phyloP scores from a whole-genome alignment of 2,113 vertebrate species.

The Muntiacus muntjak region DNA sequence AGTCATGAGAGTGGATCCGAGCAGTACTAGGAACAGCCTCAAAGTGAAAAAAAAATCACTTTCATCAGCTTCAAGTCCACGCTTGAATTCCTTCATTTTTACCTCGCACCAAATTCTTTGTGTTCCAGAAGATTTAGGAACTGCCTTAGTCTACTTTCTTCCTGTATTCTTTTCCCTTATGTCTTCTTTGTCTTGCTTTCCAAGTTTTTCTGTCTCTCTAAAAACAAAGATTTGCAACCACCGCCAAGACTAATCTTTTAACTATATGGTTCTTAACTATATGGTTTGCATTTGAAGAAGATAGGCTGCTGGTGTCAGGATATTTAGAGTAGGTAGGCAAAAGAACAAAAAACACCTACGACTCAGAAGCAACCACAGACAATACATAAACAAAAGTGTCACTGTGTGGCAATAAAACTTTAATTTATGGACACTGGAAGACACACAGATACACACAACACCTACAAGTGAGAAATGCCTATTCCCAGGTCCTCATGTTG shows the following conservation, averaged over 20 bases:
- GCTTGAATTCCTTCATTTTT: slow-evolving; percentile 45
- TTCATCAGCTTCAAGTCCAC: slow-evolving; percentile 62
- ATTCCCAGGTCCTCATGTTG: background rate
- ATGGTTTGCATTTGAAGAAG: background rate
- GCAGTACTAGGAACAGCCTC: slow-evolving; percentile 47
- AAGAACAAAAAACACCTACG: background rate
- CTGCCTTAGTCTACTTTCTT: background rate
- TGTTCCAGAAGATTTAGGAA: background rate
- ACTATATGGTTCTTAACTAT: background rate
- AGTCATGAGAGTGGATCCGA: slow-evolving; percentile 61
- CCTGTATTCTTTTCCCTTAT: background rate
- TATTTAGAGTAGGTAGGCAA: background rate
- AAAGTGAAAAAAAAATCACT: slow-evolving; percentile 59
- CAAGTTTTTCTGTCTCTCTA: slow-evolving; percentile 8
- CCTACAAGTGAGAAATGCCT: background rate
- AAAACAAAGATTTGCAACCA: background rate
- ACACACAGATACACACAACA: background rate
- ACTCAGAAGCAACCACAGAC: background rate
- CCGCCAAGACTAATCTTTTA: background rate
- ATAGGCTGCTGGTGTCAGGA: background rate
- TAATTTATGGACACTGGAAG: background rate
- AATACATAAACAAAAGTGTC: background rate
- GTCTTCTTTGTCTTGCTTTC: background rate
- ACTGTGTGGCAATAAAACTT: background rate
- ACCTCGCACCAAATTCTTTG: slow-evolving; percentile 21